Conservation (phyloP, 2,113 vertebrate genomes). For the Pan troglodytes region NHGRI_mPanTro3-v2.1_pri NC_086015.1:144749001-144749500, state of each 20-base stretch:
- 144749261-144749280: slow-evolving; percentile 34
- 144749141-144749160: slow-evolving; percentile 32
- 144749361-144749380: background rate
- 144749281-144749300: background rate
- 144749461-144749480: background rate
- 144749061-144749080: slow-evolving; percentile 29
- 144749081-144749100: slow-evolving; percentile 40
- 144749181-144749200: background rate
- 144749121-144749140: background rate
- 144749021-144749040: slow-evolving; percentile 46
- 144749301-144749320: background rate
- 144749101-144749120: slow-evolving; percentile 8
- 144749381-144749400: background rate
- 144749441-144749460: background rate
- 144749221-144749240: background rate
- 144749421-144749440: slow-evolving; percentile 26
- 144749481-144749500: slow-evolving; percentile 2
- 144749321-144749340: background rate
- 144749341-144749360: slow-evolving; percentile 15
- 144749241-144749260: background rate
- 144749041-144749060: background rate
- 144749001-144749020: background rate
- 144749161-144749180: slow-evolving; percentile 44
- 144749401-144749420: slow-evolving; percentile 32
- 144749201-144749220: background rate